Evolutionary conservation across 1,140 invertebrate species (phyloP).

Genomic region (Elysia chlorotica): DNA sequence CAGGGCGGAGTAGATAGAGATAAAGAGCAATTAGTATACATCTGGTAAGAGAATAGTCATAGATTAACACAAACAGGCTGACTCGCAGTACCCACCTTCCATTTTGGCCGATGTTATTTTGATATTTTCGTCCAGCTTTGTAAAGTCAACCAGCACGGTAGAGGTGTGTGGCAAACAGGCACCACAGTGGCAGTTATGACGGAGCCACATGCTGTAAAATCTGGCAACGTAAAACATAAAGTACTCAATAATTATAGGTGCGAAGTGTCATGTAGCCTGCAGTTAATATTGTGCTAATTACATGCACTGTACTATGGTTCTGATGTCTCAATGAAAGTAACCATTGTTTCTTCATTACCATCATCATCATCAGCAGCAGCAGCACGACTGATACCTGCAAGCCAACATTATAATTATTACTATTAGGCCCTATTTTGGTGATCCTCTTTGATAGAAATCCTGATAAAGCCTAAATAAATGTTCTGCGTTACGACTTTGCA

Average conservation of each 20-base stretch:
- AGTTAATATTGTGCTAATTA: no score
- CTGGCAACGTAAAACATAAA: neutral
- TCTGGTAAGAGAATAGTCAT: no score
- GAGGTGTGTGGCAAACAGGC: neutral
- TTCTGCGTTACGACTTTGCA: no score
- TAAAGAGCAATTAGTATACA: no score
- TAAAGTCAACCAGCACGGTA: neutral
- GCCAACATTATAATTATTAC: neutral
- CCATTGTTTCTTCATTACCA: neutral
- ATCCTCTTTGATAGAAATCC: no score
- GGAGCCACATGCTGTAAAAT: slow-evolving; percentile 1
- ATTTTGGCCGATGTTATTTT: neutral
- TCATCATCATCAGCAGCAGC: neutral
- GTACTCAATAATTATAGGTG: neutral
- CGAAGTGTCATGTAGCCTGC: neutral
- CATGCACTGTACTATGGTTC: no score
- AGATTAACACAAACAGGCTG: no score
- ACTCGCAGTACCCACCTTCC: neutral
- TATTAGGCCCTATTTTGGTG: no score
- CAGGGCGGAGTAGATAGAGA: no score
- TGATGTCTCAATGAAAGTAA: no score
- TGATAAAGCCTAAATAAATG: no score
- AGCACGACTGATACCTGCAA: neutral
- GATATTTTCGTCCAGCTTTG: neutral
- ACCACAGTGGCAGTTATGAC: neutral